A percentile compares a stretch with the other conserved stretches of the same genome.
These are phyloP conservation scores for Umimayanthus kanabou DNA, from an alignment of 92 coral and sea anemone species.

Conservation along the genomic window DNA sequence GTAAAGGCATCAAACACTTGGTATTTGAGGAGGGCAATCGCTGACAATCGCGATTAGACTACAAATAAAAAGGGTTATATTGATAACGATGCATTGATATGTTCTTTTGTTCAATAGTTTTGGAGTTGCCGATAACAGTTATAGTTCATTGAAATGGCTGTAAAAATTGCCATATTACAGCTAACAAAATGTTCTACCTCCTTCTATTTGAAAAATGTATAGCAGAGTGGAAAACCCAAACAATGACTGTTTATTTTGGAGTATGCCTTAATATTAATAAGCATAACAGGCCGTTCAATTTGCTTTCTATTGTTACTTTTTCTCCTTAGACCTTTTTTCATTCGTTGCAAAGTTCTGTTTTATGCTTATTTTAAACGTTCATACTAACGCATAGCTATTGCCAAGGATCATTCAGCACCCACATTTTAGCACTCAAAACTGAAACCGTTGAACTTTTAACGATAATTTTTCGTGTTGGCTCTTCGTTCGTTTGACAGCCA, in stretches of 20 bases:
- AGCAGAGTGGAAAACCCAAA: neutral
- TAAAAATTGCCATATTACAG: neutral
- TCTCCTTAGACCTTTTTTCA: neutral
- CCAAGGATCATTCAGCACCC: neutral
- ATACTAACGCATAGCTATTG: neutral
- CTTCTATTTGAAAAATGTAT: neutral
- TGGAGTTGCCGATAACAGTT: neutral
- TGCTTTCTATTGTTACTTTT: neutral
- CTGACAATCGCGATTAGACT: conserved; percentile 2
- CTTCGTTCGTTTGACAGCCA: neutral
- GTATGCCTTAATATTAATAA: conserved; percentile 16
- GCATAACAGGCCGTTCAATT: conserved; percentile 15
- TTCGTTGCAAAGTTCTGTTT: neutral
- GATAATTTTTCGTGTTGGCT: neutral
- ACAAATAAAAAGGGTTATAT: neutral
- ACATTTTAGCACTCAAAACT: neutral
- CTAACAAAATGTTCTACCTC: neutral
- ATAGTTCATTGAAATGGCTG: neutral
- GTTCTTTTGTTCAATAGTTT: neutral
- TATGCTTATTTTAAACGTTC: neutral
- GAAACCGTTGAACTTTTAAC: neutral
- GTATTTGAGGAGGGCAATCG: neutral
- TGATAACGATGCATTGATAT: neutral
- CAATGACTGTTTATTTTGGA: conserved; percentile 19
- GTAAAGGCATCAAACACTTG: neutral